These are phyloP conservation scores for Cerceris rybyensis DNA, from an alignment of 2,888 invertebrate genomes.

Conservation along the genomic window DNA sequence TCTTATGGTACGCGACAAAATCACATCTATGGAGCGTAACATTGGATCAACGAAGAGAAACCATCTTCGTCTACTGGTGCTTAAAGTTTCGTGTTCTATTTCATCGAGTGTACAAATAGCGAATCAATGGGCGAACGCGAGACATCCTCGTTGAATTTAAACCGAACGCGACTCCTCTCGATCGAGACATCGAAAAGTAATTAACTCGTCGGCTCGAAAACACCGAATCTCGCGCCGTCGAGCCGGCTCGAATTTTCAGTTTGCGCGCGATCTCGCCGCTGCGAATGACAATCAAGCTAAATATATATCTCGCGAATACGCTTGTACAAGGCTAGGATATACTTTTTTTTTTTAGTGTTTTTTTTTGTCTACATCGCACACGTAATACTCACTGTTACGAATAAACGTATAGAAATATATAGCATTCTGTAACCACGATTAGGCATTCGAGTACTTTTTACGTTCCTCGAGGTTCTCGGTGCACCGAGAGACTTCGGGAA, in stretches of 20 bases:
- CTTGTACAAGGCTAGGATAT: constrained; percentile 19
- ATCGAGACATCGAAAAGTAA: constrained; percentile 14
- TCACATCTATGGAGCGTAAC: no score
- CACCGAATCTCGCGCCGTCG: not conserved
- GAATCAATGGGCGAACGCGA: not conserved
- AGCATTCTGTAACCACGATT: constrained; percentile 27
- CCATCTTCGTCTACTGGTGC: no score
- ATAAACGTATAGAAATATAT: constrained; percentile 44
- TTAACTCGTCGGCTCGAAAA: constrained; percentile 5
- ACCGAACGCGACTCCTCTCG: not conserved
- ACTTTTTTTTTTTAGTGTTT: not conserved
- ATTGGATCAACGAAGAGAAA: no score
- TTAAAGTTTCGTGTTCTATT: not conserved
- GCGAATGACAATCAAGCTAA: constrained; percentile 17
- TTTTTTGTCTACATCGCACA: constrained; percentile 16
- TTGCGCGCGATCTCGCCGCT: constrained; percentile 10
- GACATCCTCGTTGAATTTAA: constrained; percentile 9
- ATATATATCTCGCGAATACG: constrained; percentile 9
- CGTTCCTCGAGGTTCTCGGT: not conserved
- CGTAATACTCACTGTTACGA: constrained; percentile 20
- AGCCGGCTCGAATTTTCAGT: not conserved
- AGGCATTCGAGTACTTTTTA: constrained; percentile 6
- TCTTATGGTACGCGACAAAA: no score
- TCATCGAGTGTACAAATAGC: not conserved
- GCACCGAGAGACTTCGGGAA: not conserved